Base-by-base conservation (phyloP, 1,140 invertebrate species). In the Trichonephila inaurata region DNA sequence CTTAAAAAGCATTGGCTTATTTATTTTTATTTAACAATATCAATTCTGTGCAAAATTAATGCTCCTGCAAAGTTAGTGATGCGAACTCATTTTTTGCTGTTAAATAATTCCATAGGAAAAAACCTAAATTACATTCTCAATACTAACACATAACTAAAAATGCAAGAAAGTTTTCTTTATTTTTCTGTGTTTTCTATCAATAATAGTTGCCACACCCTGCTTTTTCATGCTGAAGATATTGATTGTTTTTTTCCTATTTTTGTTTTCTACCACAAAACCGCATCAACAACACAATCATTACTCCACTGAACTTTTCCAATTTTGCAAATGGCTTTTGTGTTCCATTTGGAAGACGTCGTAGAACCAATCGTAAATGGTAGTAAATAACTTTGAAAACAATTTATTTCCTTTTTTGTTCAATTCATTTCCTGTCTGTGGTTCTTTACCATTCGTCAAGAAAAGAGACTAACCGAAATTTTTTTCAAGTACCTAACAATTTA, bases 281-380 rank as follows among this genome's bases (percentile, higher is more conserved):
- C 72, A 77, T 77, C 33, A 77, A 18, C 69, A 40, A 33, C 72
- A 77, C 14, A 40, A 77, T 18, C 28, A 18, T 77, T 19, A 77
- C 24, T 33, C 28, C 72, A 33, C 72, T 77, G 72, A 40, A 77
- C 28, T 77, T 77, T 77, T 40, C 72, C 72, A 77, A 77, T 40
- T 77, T 28, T 77, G 72, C 72, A 77, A 77, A 77, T 77, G 72
- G 72, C 72, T 77, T 77, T 77, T 77, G 72, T 77, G 72, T 77
- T 77, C 72, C 72, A 77, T 77, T 77, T 33, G 72, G 28, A 33
- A 40, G 33, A 77, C 72, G 72, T 40, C 72, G 72, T 18, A 64
- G 62, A 64, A 19, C 62, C 51, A 19, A 21, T 64, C 4, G 51
- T 83, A 58, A 82, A 83, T 60, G 51, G 40, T 44, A 58, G 82